Evolutionary conservation across 2,113 vertebrate genomes (phyloP).

Genomic region (Corythaeola cristata): DNA sequence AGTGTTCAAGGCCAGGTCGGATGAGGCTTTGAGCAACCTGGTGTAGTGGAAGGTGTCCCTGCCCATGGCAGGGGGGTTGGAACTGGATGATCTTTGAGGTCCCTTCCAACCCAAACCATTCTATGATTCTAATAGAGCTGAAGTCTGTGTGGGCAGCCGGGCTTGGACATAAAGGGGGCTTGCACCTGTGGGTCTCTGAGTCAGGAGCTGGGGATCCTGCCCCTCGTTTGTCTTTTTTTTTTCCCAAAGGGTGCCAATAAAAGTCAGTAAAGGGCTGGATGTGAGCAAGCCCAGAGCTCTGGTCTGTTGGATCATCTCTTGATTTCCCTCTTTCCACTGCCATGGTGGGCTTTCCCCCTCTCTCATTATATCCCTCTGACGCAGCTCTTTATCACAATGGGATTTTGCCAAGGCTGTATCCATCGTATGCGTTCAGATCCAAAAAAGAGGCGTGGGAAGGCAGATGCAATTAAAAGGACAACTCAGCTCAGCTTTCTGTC

Average conservation of each 20-base stretch:
- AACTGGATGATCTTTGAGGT: too few species aligned
- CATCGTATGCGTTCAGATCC: not conserved
- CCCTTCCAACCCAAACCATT: too few species aligned
- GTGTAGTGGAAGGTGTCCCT: too few species aligned
- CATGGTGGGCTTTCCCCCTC: not conserved
- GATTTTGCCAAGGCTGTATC: not conserved
- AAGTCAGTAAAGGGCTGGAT: not conserved
- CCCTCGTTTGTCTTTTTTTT: not conserved
- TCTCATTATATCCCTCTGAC: not conserved
- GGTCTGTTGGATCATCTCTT: not conserved
- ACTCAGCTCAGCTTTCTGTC: constrained; percentile 25
- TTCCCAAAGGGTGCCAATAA: not conserved
- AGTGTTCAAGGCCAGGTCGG: too few species aligned
- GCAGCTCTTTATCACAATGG: not conserved
- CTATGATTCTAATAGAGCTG: not conserved
- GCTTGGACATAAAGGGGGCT: not conserved
- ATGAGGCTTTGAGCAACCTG: too few species aligned
- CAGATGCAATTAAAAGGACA: constrained; percentile 31
- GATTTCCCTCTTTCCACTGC: not conserved
- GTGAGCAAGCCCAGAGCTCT: not conserved
- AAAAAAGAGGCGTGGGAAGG: not conserved
- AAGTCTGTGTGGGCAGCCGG: not conserved
- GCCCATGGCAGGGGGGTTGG: too few species aligned
- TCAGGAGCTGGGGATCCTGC: not conserved
- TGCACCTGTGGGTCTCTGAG: not conserved